These are phyloP conservation scores for Linnaemya tessellans DNA, from an alignment of 2,888 invertebrate species.

Conservation along the genomic window DNA sequence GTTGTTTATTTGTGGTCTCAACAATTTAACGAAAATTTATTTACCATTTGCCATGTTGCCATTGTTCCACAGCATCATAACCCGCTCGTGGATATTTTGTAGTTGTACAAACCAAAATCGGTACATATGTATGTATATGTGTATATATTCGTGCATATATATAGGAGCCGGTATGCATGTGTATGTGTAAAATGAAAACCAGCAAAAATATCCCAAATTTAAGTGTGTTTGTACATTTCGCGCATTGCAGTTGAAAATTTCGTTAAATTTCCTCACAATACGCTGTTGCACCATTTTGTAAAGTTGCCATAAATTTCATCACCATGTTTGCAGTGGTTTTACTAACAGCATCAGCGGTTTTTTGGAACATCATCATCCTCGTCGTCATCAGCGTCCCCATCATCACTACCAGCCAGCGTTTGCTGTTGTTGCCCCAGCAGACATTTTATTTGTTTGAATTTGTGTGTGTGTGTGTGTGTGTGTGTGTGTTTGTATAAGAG, in stretches of 20 bases:
- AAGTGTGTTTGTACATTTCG: conserved; percentile 57
- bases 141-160: no score
- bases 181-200: conserved; percentile 23
- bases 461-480: neutral
- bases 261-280: conserved; percentile 61
- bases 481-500: neutral
- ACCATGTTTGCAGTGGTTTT: conserved; percentile 72
- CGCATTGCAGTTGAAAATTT: conserved; percentile 69
- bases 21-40: conserved; percentile 71
- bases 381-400: conserved; percentile 35
- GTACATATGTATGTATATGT: neutral
- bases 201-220: conserved; percentile 33
- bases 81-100: conserved; percentile 25
- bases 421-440: conserved; percentile 13
- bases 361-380: conserved; percentile 41
- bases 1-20: conserved; percentile 71
- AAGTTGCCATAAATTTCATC: conserved; percentile 80
- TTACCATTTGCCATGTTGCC: conserved; percentile 60
- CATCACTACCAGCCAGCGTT: conserved; percentile 48
- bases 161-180: no score
- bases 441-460: neutral
- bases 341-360: conserved; percentile 71
- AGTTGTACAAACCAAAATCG: conserved; percentile 38
- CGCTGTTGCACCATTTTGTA: conserved; percentile 74
- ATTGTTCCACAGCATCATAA: conserved; percentile 56